Percentiles rank a stretch among this genome's conserved stretches.
These are phyloP conservation scores for Chionodraco myersi DNA, from an alignment of 2,113 vertebrate genomes.

Conservation along the genomic window DNA sequence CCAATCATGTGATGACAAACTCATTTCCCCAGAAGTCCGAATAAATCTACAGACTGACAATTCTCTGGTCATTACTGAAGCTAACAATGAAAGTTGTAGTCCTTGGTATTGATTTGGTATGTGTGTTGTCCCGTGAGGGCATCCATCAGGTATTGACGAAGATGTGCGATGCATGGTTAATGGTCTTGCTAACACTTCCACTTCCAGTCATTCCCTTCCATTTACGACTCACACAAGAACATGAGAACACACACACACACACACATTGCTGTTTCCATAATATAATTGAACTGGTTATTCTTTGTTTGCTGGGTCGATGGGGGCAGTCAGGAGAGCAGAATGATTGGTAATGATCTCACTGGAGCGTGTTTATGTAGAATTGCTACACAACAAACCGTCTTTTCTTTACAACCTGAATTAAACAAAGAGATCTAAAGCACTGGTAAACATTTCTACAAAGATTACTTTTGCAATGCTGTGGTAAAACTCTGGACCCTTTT, in stretches of 20 bases:
- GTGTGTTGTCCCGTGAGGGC: neutral
- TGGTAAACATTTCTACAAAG: neutral
- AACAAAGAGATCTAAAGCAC: neutral
- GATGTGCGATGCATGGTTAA: conserved; percentile 30
- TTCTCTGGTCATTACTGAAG: conserved; percentile 2
- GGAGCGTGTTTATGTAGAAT: conserved; percentile 35
- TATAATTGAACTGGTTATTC: conserved; percentile 37
- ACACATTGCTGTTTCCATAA: neutral
- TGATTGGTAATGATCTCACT: conserved; percentile 32
- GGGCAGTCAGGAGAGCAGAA: conserved; percentile 31
- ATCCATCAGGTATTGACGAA: conserved; percentile 46
- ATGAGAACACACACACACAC: neutral
- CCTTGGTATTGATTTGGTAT: conserved; percentile 1
- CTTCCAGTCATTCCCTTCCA: neutral
- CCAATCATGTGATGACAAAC: neutral
- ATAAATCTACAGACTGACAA: neutral
- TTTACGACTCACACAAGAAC: neutral
- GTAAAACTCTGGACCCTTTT: neutral
- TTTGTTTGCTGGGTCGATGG: conserved; percentile 34
- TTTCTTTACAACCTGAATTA: conserved; percentile 14
- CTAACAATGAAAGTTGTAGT: neutral
- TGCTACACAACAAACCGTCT: conserved; percentile 3
- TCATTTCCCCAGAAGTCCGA: neutral
- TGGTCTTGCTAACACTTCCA: neutral
- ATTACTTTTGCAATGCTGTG: neutral